Evolutionary conservation across 2,888 invertebrate genomes (phyloP), one percentile per base, ranked within the genome.

Genomic region (Phania funesta): DNA sequence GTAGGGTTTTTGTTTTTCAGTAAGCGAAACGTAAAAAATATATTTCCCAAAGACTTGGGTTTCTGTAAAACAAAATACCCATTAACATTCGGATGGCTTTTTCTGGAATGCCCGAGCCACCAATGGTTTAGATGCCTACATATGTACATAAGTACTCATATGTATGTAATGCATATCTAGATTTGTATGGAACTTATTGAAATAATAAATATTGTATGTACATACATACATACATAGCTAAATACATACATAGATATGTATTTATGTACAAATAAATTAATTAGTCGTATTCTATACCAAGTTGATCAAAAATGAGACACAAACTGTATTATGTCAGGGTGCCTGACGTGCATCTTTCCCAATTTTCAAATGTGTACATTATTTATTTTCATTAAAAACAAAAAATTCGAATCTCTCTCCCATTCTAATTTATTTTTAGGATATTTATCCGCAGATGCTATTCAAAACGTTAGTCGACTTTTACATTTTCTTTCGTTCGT

Each of bases 371-470:
- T 54, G 54, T 80, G 78, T 65, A 65, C 52, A 58, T 80, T 71
- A 54, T 71, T 56, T 22, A 85, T 85, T 62, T 76, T 67, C 44
- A 64, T 64, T 68, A 60, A n/a, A n/a, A n/a, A n/a, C 20, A 54
- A 71, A 58, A 68, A 86, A 86, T 7, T 65, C 48, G 68, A 87
- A 87, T 87, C 87, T 87, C 87, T 87, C 86, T 85, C 84, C 78
- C 82, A 82, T 70, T 82, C 65, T 70, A 86, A 86, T 87, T 87
- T 88, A 88, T 88, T 88, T 88, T 87, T 87, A 87, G 88, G 87
- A 86, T 84, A 78, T 83, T 82, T 62, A 58, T 80, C 77, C 79
- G 83, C 73, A 73, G 80, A 84, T 84, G 77, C 83, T 75, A 48
- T 75, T 82, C 78, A 80, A 80, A 76, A 80, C 84, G 84, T 86